These are phyloP conservation scores for Eonycteris spelaea DNA, from an alignment of 2,113 vertebrate species.

Conservation along the genomic window DNA sequence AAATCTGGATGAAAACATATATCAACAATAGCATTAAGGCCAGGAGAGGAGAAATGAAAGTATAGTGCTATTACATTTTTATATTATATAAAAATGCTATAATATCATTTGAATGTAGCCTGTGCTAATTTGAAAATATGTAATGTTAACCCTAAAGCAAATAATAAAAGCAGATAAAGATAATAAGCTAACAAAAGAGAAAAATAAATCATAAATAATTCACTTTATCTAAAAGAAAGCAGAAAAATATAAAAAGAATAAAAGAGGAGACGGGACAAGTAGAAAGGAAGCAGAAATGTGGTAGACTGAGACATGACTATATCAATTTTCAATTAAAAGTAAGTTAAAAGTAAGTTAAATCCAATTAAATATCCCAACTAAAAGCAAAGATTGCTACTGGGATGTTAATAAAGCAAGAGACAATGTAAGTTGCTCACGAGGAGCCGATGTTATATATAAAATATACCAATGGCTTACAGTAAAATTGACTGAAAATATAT, in stretches of 20 bases:
- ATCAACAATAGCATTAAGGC: neutral
- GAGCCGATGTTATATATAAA: neutral
- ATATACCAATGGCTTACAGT: neutral
- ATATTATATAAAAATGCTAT: neutral
- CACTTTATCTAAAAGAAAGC: neutral
- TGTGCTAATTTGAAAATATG: neutral
- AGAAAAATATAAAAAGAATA: neutral
- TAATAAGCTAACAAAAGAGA: neutral
- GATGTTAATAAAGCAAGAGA: neutral
- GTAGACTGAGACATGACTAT: neutral
- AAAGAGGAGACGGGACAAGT: neutral
- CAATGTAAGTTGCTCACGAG: neutral
- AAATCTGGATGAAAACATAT: neutral
- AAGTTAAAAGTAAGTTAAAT: neutral
- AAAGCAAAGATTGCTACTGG: neutral
- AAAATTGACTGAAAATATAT: neutral
- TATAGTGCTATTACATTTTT: neutral
- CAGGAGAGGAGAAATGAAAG: neutral
- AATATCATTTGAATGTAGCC: neutral
- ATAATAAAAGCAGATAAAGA: neutral
- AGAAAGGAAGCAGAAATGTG: neutral
- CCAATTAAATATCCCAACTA: neutral
- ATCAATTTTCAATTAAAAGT: neutral
- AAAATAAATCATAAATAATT: neutral
- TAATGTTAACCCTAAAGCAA: neutral